Base-by-base conservation (phyloP, 2,113 vertebrate species). In the Coryphaenoides rupestris region DNA sequence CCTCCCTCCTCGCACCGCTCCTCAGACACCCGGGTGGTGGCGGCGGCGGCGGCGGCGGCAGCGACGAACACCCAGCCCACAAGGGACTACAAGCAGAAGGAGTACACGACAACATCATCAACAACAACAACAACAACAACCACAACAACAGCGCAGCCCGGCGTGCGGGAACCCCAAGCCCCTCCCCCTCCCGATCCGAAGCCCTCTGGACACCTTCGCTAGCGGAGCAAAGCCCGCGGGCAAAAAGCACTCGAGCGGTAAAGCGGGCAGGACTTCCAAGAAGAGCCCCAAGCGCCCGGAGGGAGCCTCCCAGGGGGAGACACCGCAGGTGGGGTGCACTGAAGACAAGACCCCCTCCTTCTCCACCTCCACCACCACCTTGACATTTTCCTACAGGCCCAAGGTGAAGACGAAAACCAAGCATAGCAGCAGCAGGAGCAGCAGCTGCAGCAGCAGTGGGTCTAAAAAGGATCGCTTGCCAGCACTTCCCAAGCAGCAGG, bases 351-450 rank as follows among this genome's bases (percentile, higher is more conserved):
- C 91, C n/a, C 73, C 78, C 26, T 60, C 84, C 68, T 10, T 12
- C 33, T 40, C 6, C 28, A 5, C 3, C 28, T 10, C 28, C 33
- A 12, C 6, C 28, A 5, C 3, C 28, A 5, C 28, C 33, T 12
- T 40, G 33, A 40, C 33, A 7, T 88, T 89, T 76, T 90, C 86
- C 70, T 90, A 93, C 33, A 91, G 89, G 73, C 91, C 85, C 1
- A 94, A 92, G 74, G 90, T 91, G 6, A 96, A 95, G 86, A 94
- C 84, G 69, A 90, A 95, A 92, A 74, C 58, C 1, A 84, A 77
- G 26, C 84, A 70, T 0, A 53, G 65, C 0, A 89, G 90, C 15
- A 72, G 80, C 52, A 72, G n/a, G 17, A 71, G 77, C 45, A n/a
- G n/a, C n/a, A n/a, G 33, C 33, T 2, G 33, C 7, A 65, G 47